phyloP scores from a whole-genome alignment of 2,113 vertebrate species.

The Solea senegalensis region DNA sequence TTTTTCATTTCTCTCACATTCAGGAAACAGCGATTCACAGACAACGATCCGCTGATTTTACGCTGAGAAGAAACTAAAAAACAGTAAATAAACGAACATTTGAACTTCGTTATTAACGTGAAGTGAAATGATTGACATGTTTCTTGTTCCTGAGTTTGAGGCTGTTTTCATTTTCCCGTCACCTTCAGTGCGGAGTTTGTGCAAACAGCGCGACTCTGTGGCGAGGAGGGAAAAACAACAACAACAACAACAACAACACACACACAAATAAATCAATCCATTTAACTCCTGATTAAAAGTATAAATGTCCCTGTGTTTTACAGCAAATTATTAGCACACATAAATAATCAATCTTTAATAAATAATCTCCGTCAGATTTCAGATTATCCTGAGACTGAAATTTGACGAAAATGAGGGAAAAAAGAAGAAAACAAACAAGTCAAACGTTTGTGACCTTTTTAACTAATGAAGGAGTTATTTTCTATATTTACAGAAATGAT shows the following conservation, averaged over 20 bases:
- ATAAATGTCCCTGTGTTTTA: no score
- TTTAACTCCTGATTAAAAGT: neutral
- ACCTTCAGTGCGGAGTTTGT: conserved; percentile 1
- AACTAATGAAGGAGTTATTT: no score
- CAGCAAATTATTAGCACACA: no score
- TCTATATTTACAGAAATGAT: no score
- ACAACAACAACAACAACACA: neutral
- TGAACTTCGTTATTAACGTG: no score
- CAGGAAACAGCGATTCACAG: conserved; percentile 39
- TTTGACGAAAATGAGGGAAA: no score
- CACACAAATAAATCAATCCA: neutral
- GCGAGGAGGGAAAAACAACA: conserved; percentile 27
- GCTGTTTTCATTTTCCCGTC: neutral
- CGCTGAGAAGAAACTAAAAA: conserved; percentile 30
- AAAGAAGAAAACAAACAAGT: no score
- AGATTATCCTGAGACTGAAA: no score
- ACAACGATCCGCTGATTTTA: conserved; percentile 52
- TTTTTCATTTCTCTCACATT: conserved; percentile 54
- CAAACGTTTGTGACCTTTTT: no score
- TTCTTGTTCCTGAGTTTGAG: neutral
- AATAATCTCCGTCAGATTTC: no score
- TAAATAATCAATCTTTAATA: no score
- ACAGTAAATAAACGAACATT: no score
- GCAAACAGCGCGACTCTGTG: conserved; percentile 74
- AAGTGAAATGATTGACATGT: neutral